Conservation (phyloP, 2,888 invertebrate genomes). For the Linyphia triangularis region DNA sequence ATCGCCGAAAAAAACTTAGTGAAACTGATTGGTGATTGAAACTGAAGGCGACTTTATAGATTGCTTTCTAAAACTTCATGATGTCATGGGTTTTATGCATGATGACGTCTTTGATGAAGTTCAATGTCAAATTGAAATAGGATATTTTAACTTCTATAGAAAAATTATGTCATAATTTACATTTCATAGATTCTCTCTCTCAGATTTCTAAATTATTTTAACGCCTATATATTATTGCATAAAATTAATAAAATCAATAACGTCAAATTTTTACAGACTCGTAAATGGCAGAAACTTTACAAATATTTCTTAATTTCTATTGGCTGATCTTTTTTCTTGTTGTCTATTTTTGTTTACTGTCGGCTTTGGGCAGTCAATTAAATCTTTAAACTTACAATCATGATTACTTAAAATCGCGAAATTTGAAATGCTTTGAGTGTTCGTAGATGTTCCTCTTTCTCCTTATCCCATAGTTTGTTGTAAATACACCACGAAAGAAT, state of each 20-base stretch:
- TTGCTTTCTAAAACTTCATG: too few relatives aligned
- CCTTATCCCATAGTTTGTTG: slow-evolving; percentile 33
- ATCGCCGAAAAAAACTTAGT: too few relatives aligned
- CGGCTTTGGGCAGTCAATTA: slow-evolving; percentile 44
- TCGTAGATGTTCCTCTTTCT: slow-evolving; percentile 37
- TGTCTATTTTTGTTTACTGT: slow-evolving; percentile 37
- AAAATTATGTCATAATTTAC: too few relatives aligned
- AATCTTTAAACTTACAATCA: slow-evolving; percentile 15
- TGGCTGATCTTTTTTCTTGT: background rate
- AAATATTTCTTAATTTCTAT: background rate
- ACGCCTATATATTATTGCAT: slow-evolving; percentile 4
- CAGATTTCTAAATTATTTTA: background rate
- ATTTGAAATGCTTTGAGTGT: slow-evolving; percentile 15
- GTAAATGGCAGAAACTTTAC: background rate
- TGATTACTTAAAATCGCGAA: slow-evolving; percentile 35
- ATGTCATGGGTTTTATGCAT: too few relatives aligned
- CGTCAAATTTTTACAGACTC: background rate
- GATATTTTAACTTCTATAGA: too few relatives aligned
- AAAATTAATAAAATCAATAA: background rate
- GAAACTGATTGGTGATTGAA: too few relatives aligned
- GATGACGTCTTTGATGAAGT: too few relatives aligned
- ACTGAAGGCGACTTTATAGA: too few relatives aligned
- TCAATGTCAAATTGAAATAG: too few relatives aligned
- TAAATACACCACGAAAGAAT: slow-evolving; percentile 38
- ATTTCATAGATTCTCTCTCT: too few relatives aligned